These are phyloP conservation scores for Amphiura filiformis DNA, from an alignment of 35 echinoderm and acorn worm species.

Conservation along the genomic window DNA sequence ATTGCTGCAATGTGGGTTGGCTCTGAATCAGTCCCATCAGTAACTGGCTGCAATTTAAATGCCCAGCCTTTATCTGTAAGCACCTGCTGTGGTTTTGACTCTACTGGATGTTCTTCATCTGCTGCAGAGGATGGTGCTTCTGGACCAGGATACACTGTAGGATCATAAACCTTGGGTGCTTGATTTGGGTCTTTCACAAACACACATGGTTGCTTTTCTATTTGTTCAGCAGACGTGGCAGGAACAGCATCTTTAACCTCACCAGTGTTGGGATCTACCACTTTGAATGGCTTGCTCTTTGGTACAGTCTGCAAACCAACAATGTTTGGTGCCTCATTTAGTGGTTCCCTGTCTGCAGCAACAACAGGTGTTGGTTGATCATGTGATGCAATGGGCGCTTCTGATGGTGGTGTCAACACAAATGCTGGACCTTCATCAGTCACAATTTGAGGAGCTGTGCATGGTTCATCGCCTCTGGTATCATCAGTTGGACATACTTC, in stretches of 20 bases:
- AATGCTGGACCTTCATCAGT: constrained; percentile 64
- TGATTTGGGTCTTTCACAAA: constrained; percentile 30
- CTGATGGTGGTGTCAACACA: constrained; percentile 18
- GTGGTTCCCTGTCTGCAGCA: background rate
- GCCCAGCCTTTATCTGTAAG: background rate
- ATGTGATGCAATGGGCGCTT: background rate
- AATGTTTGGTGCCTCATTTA: background rate
- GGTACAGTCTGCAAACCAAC: constrained; percentile 12
- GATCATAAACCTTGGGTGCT: constrained; percentile 12
- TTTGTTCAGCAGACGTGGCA: constrained; percentile 26
- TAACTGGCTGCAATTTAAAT: background rate
- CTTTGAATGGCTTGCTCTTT: constrained; percentile 21
- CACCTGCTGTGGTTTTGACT: background rate
- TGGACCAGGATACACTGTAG: background rate
- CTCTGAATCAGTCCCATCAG: background rate
- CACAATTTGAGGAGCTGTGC: background rate
- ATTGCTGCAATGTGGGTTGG: background rate
- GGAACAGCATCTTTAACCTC: constrained; percentile 34
- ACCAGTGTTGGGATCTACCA: constrained; percentile 47
- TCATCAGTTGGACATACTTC: background rate
- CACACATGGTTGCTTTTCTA: constrained; percentile 36
- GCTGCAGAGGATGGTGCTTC: background rate
- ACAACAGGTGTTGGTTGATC: background rate
- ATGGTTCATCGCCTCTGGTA: background rate
- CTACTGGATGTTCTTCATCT: background rate